These are phyloP conservation scores for Iselma pallidipennis DNA, from an alignment of 2,888 invertebrate species.

Conservation along the genomic window DNA sequence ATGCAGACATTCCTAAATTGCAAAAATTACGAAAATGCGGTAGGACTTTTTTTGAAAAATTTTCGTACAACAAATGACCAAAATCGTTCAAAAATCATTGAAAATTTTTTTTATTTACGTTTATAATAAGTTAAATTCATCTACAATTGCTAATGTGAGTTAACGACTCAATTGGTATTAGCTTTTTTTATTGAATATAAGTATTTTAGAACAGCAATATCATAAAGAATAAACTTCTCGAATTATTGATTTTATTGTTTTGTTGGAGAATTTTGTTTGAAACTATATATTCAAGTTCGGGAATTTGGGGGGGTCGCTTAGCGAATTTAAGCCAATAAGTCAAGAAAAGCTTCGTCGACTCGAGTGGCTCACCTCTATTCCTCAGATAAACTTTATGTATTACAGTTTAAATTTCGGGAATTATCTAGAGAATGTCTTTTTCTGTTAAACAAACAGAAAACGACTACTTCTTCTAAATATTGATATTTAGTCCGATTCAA, in stretches of 20 bases:
- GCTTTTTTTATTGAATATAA: no score
- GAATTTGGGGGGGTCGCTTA: neutral
- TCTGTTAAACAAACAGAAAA: neutral
- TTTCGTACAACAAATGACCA: no score
- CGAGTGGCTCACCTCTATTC: conserved; percentile 2
- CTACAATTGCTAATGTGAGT: no score
- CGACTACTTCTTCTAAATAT: neutral
- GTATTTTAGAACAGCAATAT: neutral
- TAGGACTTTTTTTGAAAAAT: no score
- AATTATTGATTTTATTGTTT: neutral
- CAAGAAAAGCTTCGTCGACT: conserved; percentile 1
- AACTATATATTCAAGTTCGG: neutral
- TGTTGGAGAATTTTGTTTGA: neutral
- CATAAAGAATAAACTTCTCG: neutral
- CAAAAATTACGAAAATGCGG: conserved; percentile 10
- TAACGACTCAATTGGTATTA: no score
- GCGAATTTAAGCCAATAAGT: conserved; percentile 4
- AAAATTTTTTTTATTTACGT: no score
- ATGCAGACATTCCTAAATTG: conserved; percentile 8
- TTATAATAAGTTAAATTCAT: no score
- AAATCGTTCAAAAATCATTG: no score
- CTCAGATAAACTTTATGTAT: conserved; percentile 3
- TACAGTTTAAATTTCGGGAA: conserved; percentile 1
- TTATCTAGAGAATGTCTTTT: neutral
- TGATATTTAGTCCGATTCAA: neutral